Evolutionary conservation across 2,888 invertebrate genomes (phyloP), one percentile per base, ranked within the genome.

Genomic region (Nephrotoma appendiculata): DNA sequence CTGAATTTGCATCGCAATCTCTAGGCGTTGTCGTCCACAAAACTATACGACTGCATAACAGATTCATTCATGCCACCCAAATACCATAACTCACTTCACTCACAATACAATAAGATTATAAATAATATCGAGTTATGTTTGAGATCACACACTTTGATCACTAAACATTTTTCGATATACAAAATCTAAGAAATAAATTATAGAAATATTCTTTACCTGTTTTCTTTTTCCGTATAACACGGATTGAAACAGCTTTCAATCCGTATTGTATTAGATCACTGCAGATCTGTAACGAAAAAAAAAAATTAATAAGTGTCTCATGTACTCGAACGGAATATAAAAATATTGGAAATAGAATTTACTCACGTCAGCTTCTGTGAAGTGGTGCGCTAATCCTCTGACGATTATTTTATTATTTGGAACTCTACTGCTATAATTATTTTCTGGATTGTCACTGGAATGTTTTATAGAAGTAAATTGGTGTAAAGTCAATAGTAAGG

Each of bases 171-270:
- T 6, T 52, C 52, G 52, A 15, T 52, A 48, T 48, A 31, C 19
- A 9, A 71, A 71, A 71, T n/a, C 5, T 44, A 31, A 71, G 31
- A 5, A 71, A 71, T 19, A 71, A 71, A 71, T 71, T 71, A 5
- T 31, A 71, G 71, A 71, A 71, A 71, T 71, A 71, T 71, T 5
- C 9, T 84, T 93, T 95, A 96, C 96, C 96, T 94, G 96, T 96
- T 90, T 96, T 95, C 92, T 95, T 95, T 92, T 96, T 95, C 89
- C 96, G 93, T 90, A 97, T 96, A 71, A 97, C 92, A 84, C 97
- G 93, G 89, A 97, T 96, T 90, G 96, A 96, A 90, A 95, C 95
- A 2, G 96, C 95, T 91, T 95, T 94, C 88, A 96, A 92, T 88
- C 95, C 95, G 91, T 94, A 95, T 89, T 94, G 94, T 89, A 95